A percentile compares a stretch with the other conserved stretches of the same genome.
Evolutionary conservation across 2,888 invertebrate genomes (phyloP).

Genomic region (Leptothorax acervorum): DNA sequence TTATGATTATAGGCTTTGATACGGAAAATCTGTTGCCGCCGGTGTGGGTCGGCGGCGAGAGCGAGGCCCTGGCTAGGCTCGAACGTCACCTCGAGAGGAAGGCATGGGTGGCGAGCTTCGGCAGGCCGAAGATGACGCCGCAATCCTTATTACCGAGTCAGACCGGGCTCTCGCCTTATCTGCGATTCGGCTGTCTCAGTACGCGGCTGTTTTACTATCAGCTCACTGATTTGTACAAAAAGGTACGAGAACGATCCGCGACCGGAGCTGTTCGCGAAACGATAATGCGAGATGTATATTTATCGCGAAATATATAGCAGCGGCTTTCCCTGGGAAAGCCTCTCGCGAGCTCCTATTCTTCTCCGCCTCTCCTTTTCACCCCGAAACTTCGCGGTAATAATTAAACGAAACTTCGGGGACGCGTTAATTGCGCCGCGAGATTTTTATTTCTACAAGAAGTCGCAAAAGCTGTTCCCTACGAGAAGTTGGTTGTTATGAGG

Average conservation of each 20-base stretch:
- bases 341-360: background rate
- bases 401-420: conserved; percentile 27
- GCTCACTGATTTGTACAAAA: conserved; percentile 89
- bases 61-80: conserved; percentile 90
- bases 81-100: conserved; percentile 93
- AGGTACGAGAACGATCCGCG: conserved; percentile 82
- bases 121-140: conserved; percentile 95
- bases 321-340: too few relatives aligned
- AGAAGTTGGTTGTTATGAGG: background rate
- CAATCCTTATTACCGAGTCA: conserved; percentile 93
- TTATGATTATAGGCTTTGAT: conserved; percentile 89
- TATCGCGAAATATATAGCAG: background rate
- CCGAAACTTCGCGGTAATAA: conserved; percentile 20
- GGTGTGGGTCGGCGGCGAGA: conserved; percentile 93
- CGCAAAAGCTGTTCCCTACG: background rate
- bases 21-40: conserved; percentile 90
- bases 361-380: too few relatives aligned
- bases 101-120: conserved; percentile 96
- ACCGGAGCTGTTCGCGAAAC: background rate
- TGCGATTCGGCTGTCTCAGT: conserved; percentile 94
- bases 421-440: conserved; percentile 5
- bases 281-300: conserved; percentile 4
- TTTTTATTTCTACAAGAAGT: conserved; percentile 1
- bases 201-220: conserved; percentile 94
- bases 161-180: conserved; percentile 94